Conservation (phyloP, 2,113 vertebrate species). For the Synodontis membranacea region DNA sequence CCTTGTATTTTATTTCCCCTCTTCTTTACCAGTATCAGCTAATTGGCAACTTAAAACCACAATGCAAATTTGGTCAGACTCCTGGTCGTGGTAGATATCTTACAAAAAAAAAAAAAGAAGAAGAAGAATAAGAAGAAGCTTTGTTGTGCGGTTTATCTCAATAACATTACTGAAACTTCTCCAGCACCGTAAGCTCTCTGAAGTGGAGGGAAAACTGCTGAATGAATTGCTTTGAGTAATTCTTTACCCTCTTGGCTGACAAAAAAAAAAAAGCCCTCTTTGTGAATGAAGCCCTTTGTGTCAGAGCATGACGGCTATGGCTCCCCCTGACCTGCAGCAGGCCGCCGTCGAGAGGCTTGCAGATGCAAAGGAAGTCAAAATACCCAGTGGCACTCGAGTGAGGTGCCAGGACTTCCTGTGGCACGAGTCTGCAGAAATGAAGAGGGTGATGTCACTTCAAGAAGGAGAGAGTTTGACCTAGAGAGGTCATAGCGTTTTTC, state of each 20-base stretch:
- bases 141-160: constrained; percentile 17
- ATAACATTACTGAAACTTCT: constrained; percentile 29
- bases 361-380: constrained; percentile 36
- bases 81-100: background rate
- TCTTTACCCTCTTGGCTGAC: constrained; percentile 48
- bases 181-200: constrained; percentile 23
- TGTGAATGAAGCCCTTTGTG: constrained; percentile 60
- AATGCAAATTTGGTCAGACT: background rate
- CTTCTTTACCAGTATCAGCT: background rate
- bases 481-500: background rate
- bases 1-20: background rate
- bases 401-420: constrained; percentile 43
- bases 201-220: constrained; percentile 21
- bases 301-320: background rate
- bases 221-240: constrained; percentile 46
- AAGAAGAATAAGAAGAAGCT: too few relatives aligned
- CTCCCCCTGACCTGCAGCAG: background rate
- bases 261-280: constrained; percentile 32
- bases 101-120: background rate
- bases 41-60: background rate
- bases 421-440: constrained; percentile 37
- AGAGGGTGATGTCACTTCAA: constrained; percentile 39
- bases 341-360: constrained; percentile 30
- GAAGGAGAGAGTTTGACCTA: background rate
- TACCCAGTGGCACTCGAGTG: constrained; percentile 43